Conservation (phyloP, 2,797 vertebrate species). For the Anas bernieri region DNA sequence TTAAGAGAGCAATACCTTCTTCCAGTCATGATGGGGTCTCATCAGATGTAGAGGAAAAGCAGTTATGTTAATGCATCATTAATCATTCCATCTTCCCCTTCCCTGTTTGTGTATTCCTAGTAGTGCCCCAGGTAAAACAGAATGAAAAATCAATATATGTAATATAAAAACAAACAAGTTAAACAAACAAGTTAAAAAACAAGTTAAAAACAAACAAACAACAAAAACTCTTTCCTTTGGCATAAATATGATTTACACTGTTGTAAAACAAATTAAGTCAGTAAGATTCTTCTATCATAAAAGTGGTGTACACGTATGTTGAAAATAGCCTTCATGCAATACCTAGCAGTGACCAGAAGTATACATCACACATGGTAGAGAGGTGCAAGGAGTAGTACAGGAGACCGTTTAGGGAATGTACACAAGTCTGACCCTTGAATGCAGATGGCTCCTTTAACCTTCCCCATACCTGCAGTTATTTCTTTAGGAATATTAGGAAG, state of each 20-base stretch:
- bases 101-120: neutral
- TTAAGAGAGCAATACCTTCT: neutral
- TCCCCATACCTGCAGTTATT: neutral
- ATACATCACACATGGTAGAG: neutral
- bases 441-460: neutral
- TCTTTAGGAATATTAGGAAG: neutral
- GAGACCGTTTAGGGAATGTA: neutral
- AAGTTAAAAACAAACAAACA: neutral
- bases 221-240: neutral
- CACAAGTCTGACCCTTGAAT: neutral
- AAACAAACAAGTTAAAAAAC: neutral
- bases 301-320: neutral
- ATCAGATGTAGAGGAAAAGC: neutral
- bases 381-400: neutral
- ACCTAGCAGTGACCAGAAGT: neutral
- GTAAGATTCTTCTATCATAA: neutral
- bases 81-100: neutral
- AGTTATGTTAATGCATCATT: neutral
- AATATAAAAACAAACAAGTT: neutral
- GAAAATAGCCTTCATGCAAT: neutral
- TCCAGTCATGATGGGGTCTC: neutral
- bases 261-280: neutral
- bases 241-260: neutral
- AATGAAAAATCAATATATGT: neutral
- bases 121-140: neutral